Evolutionary conservation across 2,888 invertebrate genomes (phyloP).

Genomic region (Melolontha melolontha): DNA sequence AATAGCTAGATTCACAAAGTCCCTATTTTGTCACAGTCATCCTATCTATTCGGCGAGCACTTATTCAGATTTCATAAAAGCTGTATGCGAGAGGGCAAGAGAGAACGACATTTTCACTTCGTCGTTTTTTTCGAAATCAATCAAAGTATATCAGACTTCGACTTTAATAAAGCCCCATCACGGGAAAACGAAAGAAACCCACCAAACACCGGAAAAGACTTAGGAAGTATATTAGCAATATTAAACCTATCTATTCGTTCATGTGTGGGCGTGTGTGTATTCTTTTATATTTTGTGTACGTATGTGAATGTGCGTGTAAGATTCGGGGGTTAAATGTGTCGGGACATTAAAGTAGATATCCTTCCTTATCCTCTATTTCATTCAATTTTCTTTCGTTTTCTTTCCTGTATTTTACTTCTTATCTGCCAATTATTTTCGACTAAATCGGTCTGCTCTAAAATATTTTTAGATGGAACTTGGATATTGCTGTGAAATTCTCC

Average conservation of each 20-base stretch:
- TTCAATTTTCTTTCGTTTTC: slow-evolving; percentile 30
- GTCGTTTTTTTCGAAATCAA: slow-evolving; percentile 26
- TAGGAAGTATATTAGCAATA: slow-evolving; percentile 10
- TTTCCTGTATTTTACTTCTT: slow-evolving; percentile 5
- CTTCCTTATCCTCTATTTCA: slow-evolving; percentile 20
- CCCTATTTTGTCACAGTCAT: slow-evolving; percentile 23
- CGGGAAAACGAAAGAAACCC: not conserved
- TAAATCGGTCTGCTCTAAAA: too few species aligned
- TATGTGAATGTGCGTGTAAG: not conserved
- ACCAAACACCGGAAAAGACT: slow-evolving; percentile 6
- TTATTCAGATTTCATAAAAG: slow-evolving; percentile 35
- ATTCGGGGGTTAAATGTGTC: slow-evolving; percentile 5
- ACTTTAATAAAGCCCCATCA: slow-evolving; percentile 18
- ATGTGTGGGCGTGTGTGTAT: not conserved
- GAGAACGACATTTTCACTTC: slow-evolving; percentile 13
- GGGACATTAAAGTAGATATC: slow-evolving; percentile 16
- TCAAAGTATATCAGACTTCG: slow-evolving; percentile 16
- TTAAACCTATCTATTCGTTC: not conserved
- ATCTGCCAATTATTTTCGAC: not conserved
- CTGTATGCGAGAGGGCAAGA: not conserved
- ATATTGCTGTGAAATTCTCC: too few species aligned
- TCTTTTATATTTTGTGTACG: not conserved
- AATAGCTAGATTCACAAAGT: slow-evolving; percentile 29
- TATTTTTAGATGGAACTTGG: too few species aligned
- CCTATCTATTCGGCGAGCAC: slow-evolving; percentile 3